These are phyloP conservation scores for Gouania willdenowi DNA, from an alignment of 2,797 vertebrate genomes.

Conservation along the genomic window DNA sequence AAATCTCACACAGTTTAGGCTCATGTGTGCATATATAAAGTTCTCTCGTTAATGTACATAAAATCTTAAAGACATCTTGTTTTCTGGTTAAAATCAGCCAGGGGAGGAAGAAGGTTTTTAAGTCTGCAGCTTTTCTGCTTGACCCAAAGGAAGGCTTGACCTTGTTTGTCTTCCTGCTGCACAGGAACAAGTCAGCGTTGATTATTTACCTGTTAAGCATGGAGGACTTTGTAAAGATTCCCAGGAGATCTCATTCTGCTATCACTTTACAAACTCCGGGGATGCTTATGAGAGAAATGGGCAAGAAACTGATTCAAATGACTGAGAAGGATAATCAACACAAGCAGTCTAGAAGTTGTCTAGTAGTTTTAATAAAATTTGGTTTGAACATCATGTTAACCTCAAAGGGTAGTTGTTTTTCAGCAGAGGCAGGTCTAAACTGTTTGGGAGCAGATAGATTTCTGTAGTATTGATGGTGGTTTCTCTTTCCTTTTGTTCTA, in stretches of 20 bases:
- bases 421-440: slow-evolving; percentile 25
- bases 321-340: slow-evolving; percentile 13
- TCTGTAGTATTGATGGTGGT: too few relatives aligned
- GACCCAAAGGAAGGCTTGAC: slow-evolving; percentile 41
- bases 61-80: slow-evolving; percentile 7
- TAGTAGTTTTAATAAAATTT: slow-evolving; percentile 28
- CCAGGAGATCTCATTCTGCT: slow-evolving; percentile 27
- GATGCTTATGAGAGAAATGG: slow-evolving; percentile 6
- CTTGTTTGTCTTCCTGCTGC: slow-evolving; percentile 64
- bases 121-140: slow-evolving; percentile 19
- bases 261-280: slow-evolving; percentile 37
- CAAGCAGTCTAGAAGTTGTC: slow-evolving; percentile 6
- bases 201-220: slow-evolving; percentile 64
- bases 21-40: slow-evolving; percentile 10
- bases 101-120: slow-evolving; percentile 31
- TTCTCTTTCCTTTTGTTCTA: too few relatives aligned
- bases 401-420: slow-evolving; percentile 34
- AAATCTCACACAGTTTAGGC: slow-evolving; percentile 2
- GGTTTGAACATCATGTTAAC: slow-evolving; percentile 30
- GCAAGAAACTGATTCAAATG: slow-evolving; percentile 30
- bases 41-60: not conserved
- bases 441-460: too few relatives aligned
- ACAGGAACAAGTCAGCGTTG: slow-evolving; percentile 55
- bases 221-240: slow-evolving; percentile 42
- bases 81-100: slow-evolving; percentile 24